Conservation (phyloP, 2,797 vertebrate species). For the Anguilla marmorata region DNA sequence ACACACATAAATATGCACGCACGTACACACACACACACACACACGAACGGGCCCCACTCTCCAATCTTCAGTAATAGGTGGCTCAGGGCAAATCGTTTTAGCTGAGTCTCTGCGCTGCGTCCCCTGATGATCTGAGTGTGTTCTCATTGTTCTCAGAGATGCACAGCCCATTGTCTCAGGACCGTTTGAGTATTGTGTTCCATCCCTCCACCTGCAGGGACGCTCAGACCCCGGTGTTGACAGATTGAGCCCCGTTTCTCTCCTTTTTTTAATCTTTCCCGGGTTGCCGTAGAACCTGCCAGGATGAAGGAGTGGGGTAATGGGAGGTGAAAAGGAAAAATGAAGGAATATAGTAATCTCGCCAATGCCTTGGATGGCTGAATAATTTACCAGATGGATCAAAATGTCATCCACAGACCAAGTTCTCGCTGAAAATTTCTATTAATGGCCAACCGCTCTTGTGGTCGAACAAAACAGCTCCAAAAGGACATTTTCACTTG, state of each 20-base stretch:
- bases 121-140: background rate
- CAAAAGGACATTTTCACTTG: slow-evolving; percentile 45
- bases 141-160: slow-evolving; percentile 10
- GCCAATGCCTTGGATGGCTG: slow-evolving; percentile 40
- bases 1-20: too few species aligned
- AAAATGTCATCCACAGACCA: slow-evolving; percentile 41
- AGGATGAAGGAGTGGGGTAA: slow-evolving; percentile 56
- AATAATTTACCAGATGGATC: slow-evolving; percentile 45
- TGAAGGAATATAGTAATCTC: slow-evolving; percentile 46
- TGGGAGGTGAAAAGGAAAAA: slow-evolving; percentile 52
- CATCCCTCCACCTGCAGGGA: slow-evolving; percentile 42
- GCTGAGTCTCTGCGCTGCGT: background rate
- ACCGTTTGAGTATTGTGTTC: background rate
- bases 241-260: slow-evolving; percentile 8
- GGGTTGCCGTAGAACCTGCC: slow-evolving; percentile 49
- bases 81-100: background rate
- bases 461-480: slow-evolving; percentile 39
- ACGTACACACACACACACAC: too few species aligned
- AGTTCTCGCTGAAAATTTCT: slow-evolving; percentile 44
- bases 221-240: slow-evolving; percentile 33
- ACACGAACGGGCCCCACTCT: background rate
- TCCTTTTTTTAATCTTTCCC: slow-evolving; percentile 39
- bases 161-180: background rate
- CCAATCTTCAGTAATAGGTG: background rate
- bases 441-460: slow-evolving; percentile 38